Evolutionary conservation across 2,888 invertebrate genomes (phyloP).

Genomic region (Cephus runcator): DNA sequence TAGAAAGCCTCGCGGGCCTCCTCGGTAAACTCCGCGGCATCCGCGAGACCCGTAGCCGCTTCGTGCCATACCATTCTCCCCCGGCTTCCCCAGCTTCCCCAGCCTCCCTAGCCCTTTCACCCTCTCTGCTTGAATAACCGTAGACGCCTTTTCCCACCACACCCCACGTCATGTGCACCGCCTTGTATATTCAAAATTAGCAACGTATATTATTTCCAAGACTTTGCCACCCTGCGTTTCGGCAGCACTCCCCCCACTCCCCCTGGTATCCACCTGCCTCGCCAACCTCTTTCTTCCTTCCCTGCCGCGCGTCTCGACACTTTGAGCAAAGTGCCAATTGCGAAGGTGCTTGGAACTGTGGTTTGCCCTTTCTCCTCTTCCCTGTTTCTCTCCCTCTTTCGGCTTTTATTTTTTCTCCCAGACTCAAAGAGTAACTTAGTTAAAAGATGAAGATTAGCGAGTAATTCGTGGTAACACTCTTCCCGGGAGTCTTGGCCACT

Average conservation of each 20-base stretch:
- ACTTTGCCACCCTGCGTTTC: too few species aligned
- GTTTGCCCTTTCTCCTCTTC: not conserved
- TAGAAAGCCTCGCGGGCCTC: conserved; percentile 42
- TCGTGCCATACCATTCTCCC: conserved; percentile 5
- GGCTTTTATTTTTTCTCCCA: not conserved
- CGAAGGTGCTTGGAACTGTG: not conserved
- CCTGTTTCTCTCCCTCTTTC: not conserved
- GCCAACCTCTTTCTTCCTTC: too few species aligned
- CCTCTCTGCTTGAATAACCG: conserved; percentile 4
- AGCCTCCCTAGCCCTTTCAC: conserved; percentile 20
- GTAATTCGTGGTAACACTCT: too few species aligned
- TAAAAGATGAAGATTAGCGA: too few species aligned
- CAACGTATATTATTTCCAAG: conserved; percentile 33
- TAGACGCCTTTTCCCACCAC: too few species aligned
- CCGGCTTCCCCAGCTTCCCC: not conserved
- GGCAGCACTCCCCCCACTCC: too few species aligned
- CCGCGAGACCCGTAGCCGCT: conserved; percentile 13
- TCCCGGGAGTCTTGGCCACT: too few species aligned
- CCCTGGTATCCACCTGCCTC: too few species aligned
- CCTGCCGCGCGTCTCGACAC: too few species aligned
- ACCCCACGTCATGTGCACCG: conserved; percentile 32
- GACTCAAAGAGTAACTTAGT: too few species aligned
- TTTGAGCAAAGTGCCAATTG: too few species aligned
- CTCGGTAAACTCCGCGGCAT: conserved; percentile 20
- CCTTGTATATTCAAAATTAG: conserved; percentile 32